A percentile compares a stretch with the other conserved stretches of the same genome.
Conservation (phyloP, 2,797 vertebrate species). For the Lycodopsis pacificus region DNA sequence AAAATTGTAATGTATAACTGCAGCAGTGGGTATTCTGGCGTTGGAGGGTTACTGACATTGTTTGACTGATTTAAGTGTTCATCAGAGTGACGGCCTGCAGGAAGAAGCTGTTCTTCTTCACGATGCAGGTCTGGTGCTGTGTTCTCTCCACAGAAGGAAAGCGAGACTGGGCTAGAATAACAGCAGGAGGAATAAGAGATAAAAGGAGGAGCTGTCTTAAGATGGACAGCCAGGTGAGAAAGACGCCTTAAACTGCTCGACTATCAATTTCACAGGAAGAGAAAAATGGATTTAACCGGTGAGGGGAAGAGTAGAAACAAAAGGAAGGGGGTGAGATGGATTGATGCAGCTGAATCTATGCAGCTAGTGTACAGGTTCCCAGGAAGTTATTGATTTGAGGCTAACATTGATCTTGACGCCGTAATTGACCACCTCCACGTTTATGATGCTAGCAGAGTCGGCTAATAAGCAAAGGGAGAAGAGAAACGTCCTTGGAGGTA, state of each 20-base stretch:
- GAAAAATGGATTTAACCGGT: conserved; percentile 53
- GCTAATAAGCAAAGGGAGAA: conserved; percentile 53
- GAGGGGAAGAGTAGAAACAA: conserved; percentile 38
- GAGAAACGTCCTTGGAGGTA: conserved; percentile 52
- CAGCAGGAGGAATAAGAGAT: neutral
- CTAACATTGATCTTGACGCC: conserved; percentile 68
- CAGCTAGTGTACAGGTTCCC: conserved; percentile 56
- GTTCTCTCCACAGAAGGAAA: neutral
- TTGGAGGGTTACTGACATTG: neutral
- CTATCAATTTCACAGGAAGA: conserved; percentile 50
- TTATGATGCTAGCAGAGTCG: conserved; percentile 67
- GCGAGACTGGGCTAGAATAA: neutral
- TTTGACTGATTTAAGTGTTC: neutral
- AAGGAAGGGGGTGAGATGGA: conserved; percentile 47
- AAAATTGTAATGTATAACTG: neutral
- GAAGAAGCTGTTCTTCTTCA: neutral
- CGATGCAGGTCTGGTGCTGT: neutral
- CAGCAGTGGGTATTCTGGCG: neutral
- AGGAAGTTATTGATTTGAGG: conserved; percentile 73
- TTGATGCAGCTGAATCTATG: conserved; percentile 69
- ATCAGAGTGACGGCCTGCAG: neutral
- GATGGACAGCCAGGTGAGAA: conserved; percentile 22
- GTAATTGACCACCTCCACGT: conserved; percentile 72
- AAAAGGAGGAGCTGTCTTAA: neutral
- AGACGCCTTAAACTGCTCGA: conserved; percentile 31